A percentile compares a stretch with the other conserved stretches of the same genome.
Conservation (phyloP, 2,888 invertebrate species). For the Drosophila mettleri region DNA sequence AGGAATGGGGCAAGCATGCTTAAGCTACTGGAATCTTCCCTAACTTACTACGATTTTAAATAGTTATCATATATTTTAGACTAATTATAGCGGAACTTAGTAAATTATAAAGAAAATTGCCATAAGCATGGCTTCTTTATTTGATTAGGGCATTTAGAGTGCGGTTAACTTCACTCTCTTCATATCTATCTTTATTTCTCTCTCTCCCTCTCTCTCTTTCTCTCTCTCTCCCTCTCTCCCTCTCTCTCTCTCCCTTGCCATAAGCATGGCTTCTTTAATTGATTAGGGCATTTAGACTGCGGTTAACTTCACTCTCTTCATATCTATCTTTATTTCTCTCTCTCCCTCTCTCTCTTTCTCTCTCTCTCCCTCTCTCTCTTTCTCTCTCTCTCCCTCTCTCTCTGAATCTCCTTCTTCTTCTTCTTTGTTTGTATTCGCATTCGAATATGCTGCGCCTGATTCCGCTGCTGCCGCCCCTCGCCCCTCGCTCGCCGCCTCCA, state of each 20-base stretch:
- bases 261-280: not conserved
- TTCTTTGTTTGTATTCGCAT: constrained; percentile 58
- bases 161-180: too few relatives aligned
- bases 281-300: not conserved
- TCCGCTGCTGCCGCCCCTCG: constrained; percentile 4
- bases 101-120: too few relatives aligned
- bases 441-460: constrained; percentile 26
- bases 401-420: not conserved
- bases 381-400: not conserved
- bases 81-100: too few relatives aligned
- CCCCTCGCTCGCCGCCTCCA: constrained; percentile 4
- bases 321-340: too few relatives aligned
- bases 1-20: not conserved
- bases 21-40: not conserved
- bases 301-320: too few relatives aligned
- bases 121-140: not conserved
- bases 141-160: not conserved
- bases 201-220: too few relatives aligned
- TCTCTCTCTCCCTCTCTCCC: too few relatives aligned
- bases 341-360: too few relatives aligned
- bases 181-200: too few relatives aligned
- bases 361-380: too few relatives aligned
- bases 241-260: not conserved
- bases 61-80: too few relatives aligned
- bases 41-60: too few relatives aligned